A percentile compares a stretch with the other conserved stretches of the same genome.
phyloP scores from a whole-genome alignment of 2,113 vertebrate species.

The Oophaga pumilio region DNA sequence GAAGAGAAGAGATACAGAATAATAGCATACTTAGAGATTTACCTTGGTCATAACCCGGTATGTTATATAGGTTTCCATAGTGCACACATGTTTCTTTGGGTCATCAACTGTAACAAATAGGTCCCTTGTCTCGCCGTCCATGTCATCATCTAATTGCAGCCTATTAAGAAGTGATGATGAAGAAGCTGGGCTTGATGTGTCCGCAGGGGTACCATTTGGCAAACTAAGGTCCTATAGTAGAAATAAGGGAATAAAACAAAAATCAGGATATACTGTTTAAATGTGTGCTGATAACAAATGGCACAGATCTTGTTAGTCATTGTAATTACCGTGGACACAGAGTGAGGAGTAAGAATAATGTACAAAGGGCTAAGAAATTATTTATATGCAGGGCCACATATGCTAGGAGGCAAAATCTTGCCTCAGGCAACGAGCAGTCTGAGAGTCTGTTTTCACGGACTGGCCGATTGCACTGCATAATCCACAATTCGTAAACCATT shows the following conservation, averaged over 20 bases:
- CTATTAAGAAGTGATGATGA: conserved; percentile 90
- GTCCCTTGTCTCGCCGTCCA: conserved; percentile 89
- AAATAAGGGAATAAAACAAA: background rate
- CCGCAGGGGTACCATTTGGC: conserved; percentile 89
- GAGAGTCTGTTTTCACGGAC: too few relatives aligned
- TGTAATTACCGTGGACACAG: background rate
- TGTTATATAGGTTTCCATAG: conserved; percentile 98
- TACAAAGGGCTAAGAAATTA: too few relatives aligned
- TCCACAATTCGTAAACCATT: too few relatives aligned
- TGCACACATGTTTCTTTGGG: conserved; percentile 95
- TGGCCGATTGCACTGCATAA: too few relatives aligned
- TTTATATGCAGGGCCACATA: too few relatives aligned
- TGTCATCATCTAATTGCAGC: conserved; percentile 90
- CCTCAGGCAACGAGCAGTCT: too few relatives aligned
- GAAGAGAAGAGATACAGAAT: background rate
- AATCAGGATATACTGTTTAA: background rate
- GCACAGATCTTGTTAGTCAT: background rate
- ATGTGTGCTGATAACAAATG: background rate
- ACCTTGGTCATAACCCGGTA: conserved; percentile 97
- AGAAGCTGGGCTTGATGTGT: conserved; percentile 89
- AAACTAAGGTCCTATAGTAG: conserved; percentile 81
- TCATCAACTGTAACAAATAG: conserved; percentile 97
- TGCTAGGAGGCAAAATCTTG: too few relatives aligned
- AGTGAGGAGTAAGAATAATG: too few relatives aligned
- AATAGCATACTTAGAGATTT: conserved; percentile 1